These are phyloP conservation scores for Physella acuta DNA, from an alignment of 1,140 invertebrate genomes.

Conservation along the genomic window DNA sequence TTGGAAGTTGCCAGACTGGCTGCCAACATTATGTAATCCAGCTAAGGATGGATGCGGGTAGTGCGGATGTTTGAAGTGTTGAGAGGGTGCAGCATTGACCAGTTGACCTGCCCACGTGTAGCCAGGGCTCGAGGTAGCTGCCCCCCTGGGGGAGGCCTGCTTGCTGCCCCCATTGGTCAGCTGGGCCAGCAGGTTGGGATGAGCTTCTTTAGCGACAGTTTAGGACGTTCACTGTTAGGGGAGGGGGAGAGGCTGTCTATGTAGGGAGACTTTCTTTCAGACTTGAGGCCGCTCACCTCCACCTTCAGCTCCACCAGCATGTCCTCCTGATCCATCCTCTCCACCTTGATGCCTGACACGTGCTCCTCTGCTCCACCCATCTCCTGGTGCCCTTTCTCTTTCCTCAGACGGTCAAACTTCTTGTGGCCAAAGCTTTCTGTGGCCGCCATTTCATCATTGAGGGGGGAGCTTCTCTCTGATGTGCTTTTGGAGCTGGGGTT, in stretches of 20 bases:
- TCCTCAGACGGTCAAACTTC: slow-evolving; percentile 55
- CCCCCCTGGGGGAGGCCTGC: neutral
- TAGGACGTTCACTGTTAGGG: slow-evolving; percentile 22
- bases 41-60: too few relatives aligned
- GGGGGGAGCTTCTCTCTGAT: slow-evolving; percentile 4
- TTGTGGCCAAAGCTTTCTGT: slow-evolving; percentile 48
- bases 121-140: neutral
- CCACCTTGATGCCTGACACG: slow-evolving; percentile 28
- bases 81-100: too few relatives aligned
- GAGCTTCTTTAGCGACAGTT: slow-evolving; percentile 49
- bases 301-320: slow-evolving; percentile 20
- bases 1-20: neutral
- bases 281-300: slow-evolving; percentile 7
- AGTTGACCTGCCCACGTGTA: neutral
- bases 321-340: slow-evolving; percentile 24
- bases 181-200: slow-evolving; percentile 52
- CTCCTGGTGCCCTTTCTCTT: slow-evolving; percentile 29
- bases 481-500: neutral
- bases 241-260: slow-evolving; percentile 5
- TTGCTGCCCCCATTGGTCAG: slow-evolving; percentile 30
- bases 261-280: neutral
- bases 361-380: slow-evolving; percentile 11
- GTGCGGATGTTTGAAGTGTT: too few relatives aligned
- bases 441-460: slow-evolving; percentile 15
- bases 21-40: too few relatives aligned